Conservation (phyloP, 2,888 invertebrate genomes). For the Amphipyra tragopoginis region DNA sequence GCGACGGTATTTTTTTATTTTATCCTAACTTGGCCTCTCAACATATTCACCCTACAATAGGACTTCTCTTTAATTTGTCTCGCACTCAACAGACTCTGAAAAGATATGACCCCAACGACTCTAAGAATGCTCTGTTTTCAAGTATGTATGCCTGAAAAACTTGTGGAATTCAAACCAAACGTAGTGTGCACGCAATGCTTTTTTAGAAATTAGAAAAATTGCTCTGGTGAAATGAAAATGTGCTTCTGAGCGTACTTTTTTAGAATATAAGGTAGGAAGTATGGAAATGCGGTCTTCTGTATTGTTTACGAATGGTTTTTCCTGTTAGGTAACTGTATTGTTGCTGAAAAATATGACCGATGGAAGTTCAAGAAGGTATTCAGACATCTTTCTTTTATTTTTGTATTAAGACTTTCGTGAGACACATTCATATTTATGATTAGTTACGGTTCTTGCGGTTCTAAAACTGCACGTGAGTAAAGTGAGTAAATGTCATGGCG, state of each 20-base stretch:
- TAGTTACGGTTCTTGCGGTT: too few species aligned
- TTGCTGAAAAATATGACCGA: too few species aligned
- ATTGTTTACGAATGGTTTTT: neutral
- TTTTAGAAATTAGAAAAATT: slow-evolving; percentile 27
- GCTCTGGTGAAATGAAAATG: slow-evolving; percentile 18
- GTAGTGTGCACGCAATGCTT: slow-evolving; percentile 20
- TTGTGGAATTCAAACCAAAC: slow-evolving; percentile 35
- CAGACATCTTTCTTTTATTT: too few species aligned
- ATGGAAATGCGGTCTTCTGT: neutral
- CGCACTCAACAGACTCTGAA: slow-evolving; percentile 74
- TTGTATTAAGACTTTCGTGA: too few species aligned
- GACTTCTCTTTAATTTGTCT: slow-evolving; percentile 80
- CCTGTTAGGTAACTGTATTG: neutral
- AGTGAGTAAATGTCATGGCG: too few species aligned
- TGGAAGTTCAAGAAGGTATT: too few species aligned
- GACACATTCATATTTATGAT: too few species aligned
- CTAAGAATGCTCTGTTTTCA: slow-evolving; percentile 68
- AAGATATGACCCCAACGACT: slow-evolving; percentile 74
- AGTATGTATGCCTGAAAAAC: slow-evolving; percentile 57
- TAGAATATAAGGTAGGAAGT: slow-evolving; percentile 1
- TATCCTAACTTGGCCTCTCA: neutral
- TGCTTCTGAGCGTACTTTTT: slow-evolving; percentile 18
- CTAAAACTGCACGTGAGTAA: too few species aligned
- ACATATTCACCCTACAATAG: slow-evolving; percentile 64
- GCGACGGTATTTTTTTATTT: neutral